phyloP scores from a whole-genome alignment of 2,888 invertebrate species.

The Apamea monoglypha region DNA sequence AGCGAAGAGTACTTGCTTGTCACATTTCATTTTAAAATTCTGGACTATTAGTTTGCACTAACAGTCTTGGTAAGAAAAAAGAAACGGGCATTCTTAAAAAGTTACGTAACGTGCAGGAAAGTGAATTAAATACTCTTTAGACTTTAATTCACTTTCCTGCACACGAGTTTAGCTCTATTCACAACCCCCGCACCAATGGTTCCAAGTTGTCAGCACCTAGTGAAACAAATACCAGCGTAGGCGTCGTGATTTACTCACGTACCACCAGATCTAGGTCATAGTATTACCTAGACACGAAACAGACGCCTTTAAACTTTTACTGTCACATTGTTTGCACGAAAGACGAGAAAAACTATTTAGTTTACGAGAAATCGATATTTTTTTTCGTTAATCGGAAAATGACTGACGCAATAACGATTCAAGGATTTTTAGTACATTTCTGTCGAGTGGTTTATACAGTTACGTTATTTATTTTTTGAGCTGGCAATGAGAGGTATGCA shows the following conservation, averaged over 20 bases:
- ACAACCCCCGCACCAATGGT: constrained; percentile 14
- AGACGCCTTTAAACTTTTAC: constrained; percentile 35
- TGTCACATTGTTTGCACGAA: constrained; percentile 27
- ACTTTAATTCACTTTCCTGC: no score
- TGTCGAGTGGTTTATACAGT: constrained; percentile 28
- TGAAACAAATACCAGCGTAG: constrained; percentile 38
- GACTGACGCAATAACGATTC: constrained; percentile 22
- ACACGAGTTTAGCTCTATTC: constrained; percentile 5
- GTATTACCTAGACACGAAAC: constrained; percentile 51
- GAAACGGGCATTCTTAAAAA: not conserved
- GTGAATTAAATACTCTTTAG: constrained; percentile 18
- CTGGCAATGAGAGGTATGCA: constrained; percentile 23
- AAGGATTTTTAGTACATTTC: constrained; percentile 34
- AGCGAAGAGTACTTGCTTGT: not conserved
- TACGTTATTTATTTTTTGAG: constrained; percentile 40
- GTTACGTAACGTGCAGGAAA: constrained; percentile 12
- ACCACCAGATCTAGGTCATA: constrained; percentile 45
- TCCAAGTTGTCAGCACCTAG: constrained; percentile 40
- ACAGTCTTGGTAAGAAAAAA: not conserved
- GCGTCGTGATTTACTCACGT: constrained; percentile 43
- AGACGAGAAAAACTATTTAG: constrained; percentile 19
- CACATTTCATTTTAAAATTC: not conserved
- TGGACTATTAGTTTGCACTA: not conserved
- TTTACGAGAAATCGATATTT: constrained; percentile 24
- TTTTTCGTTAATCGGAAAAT: constrained; percentile 17